Conservation (phyloP, 2,113 vertebrate species). For the Plecotus auritus region DNA sequence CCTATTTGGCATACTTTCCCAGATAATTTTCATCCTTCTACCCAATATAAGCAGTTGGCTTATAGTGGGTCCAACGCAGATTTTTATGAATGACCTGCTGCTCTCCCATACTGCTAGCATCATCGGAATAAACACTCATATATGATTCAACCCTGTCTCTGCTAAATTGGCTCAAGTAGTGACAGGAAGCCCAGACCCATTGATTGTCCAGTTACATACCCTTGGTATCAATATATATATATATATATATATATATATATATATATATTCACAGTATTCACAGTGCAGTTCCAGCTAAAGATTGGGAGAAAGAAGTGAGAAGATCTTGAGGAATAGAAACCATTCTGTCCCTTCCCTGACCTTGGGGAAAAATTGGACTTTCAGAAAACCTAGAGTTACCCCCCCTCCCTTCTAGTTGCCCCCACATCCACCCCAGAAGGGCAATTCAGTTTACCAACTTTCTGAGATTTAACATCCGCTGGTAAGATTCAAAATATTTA, state of each 20-base stretch:
- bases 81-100: too few relatives aligned
- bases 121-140: too few relatives aligned
- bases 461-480: slow-evolving; percentile 49
- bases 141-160: too few relatives aligned
- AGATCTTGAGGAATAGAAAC: not conserved
- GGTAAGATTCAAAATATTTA: slow-evolving; percentile 75
- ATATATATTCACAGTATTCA: not conserved
- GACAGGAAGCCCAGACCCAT: too few relatives aligned
- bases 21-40: too few relatives aligned
- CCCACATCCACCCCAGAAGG: not conserved
- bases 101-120: too few relatives aligned
- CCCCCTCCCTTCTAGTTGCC: not conserved
- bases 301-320: not conserved
- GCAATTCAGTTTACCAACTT: slow-evolving; percentile 53
- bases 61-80: too few relatives aligned
- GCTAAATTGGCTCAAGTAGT: too few relatives aligned
- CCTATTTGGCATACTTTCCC: too few relatives aligned
- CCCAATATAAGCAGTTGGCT: too few relatives aligned
- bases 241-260: not conserved
- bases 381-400: not conserved
- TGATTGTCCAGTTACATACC: too few relatives aligned
- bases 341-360: not conserved
- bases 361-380: slow-evolving; percentile 21
- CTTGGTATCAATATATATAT: not conserved
- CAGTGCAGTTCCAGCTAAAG: not conserved